Evolutionary conservation across 2,888 invertebrate species (phyloP).

Genomic region (Abscondita cerata): DNA sequence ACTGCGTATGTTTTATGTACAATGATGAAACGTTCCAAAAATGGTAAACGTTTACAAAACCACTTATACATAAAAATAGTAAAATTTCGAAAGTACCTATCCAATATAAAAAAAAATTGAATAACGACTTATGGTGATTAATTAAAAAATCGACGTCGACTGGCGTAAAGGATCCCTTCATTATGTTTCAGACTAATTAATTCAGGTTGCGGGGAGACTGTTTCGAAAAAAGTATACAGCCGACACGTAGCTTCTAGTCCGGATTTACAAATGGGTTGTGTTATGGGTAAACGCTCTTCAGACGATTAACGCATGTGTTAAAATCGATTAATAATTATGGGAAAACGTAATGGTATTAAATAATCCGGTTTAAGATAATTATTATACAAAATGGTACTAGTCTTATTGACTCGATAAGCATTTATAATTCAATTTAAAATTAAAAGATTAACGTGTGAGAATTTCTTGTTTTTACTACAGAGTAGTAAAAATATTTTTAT

Average conservation of each 20-base stretch:
- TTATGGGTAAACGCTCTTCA: neutral
- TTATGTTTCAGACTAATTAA: constrained; percentile 4
- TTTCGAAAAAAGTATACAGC: neutral
- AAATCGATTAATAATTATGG: constrained; percentile 6
- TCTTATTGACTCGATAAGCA: neutral
- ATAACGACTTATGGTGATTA: too few species aligned
- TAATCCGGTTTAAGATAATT: constrained; percentile 7
- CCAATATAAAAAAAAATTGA: neutral
- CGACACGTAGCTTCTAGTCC: neutral
- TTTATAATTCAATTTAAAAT: neutral
- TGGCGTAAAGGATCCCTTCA: neutral
- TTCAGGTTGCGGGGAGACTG: constrained; percentile 6
- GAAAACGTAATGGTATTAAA: neutral
- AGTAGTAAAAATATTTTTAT: too few species aligned
- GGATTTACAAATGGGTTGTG: neutral
- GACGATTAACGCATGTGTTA: constrained; percentile 3
- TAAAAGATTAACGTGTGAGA: too few species aligned
- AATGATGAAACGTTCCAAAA: constrained; percentile 7
- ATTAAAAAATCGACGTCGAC: too few species aligned
- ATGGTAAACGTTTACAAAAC: constrained; percentile 2
- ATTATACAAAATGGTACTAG: neutral
- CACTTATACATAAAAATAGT: constrained; percentile 6
- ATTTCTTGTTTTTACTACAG: too few species aligned
- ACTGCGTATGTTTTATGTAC: neutral
- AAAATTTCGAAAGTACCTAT: neutral